A percentile compares a stretch with the other conserved stretches of the same genome.
Conservation (phyloP, 2,888 invertebrate genomes). For the Palloptera scutellata region DNA sequence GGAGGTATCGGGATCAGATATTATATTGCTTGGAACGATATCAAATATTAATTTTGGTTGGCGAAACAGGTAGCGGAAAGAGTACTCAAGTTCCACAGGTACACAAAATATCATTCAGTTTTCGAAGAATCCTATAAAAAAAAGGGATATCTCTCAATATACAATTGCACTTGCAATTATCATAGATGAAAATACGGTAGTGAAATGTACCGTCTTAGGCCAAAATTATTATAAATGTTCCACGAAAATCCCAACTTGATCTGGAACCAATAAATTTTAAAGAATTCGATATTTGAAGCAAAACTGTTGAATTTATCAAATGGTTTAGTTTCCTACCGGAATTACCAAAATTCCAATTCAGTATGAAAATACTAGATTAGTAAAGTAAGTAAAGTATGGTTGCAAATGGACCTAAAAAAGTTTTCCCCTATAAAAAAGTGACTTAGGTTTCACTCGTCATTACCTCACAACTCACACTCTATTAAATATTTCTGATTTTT, state of each 20-base stretch:
- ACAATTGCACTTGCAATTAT: neutral
- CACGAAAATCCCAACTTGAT: neutral
- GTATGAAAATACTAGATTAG: too few relatives aligned
- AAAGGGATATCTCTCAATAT: constrained; percentile 15
- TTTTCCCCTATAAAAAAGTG: too few relatives aligned
- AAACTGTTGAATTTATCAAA: too few relatives aligned
- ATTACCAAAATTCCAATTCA: too few relatives aligned
- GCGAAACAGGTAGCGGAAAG: constrained; percentile 97
- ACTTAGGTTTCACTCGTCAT: too few relatives aligned
- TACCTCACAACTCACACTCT: too few relatives aligned
- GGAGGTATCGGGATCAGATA: constrained; percentile 67
- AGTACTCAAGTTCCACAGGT: constrained; percentile 48
- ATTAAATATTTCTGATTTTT: too few relatives aligned
- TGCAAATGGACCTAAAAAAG: too few relatives aligned
- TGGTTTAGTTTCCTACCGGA: too few relatives aligned
- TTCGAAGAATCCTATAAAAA: neutral
- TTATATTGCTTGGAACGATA: constrained; percentile 89
- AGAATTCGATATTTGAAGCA: too few relatives aligned
- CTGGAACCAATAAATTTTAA: too few relatives aligned
- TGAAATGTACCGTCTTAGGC: neutral
- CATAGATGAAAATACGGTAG: neutral
- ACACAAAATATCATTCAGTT: constrained; percentile 1
- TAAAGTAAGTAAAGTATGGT: too few relatives aligned
- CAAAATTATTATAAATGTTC: neutral
- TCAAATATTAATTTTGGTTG: constrained; percentile 87